A percentile compares a stretch with the other conserved stretches of the same genome.
Evolutionary conservation across 2,888 invertebrate genomes (phyloP).

Genomic region (Nysson spinosus): DNA sequence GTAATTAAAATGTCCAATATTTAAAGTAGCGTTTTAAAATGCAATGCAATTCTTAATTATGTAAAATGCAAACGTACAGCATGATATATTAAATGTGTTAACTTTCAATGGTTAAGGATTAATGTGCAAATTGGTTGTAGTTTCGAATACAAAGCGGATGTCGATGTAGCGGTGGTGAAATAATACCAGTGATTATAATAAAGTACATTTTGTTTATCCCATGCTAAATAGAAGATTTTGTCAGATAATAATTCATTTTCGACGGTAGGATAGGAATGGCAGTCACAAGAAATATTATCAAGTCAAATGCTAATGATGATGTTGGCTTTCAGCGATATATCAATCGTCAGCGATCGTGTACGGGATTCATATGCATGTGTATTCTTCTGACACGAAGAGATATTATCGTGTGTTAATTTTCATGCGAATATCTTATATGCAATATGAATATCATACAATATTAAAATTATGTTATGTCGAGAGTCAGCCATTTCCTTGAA

Average conservation of each 20-base stretch:
- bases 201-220: conserved; percentile 23
- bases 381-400: conserved; percentile 16
- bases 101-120: too few relatives aligned
- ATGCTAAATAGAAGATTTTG: not conserved
- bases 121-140: too few relatives aligned
- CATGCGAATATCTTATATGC: conserved; percentile 15
- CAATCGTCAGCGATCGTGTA: conserved; percentile 24
- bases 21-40: too few relatives aligned
- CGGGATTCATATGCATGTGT: conserved; percentile 1
- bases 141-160: too few relatives aligned
- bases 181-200: not conserved
- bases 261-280: conserved; percentile 13
- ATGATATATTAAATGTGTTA: too few relatives aligned
- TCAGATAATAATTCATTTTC: conserved; percentile 29
- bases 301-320: conserved; percentile 39
- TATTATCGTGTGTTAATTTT: conserved; percentile 25
- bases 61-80: too few relatives aligned
- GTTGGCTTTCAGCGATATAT: conserved; percentile 43
- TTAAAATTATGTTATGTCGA: too few relatives aligned
- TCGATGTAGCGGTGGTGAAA: too few relatives aligned
- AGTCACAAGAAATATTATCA: conserved; percentile 35
- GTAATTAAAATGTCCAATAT: too few relatives aligned
- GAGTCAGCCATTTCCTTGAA: too few relatives aligned
- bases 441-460: not conserved
- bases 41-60: too few relatives aligned